A percentile compares a stretch with the other conserved stretches of the same genome.
These are phyloP conservation scores for Corticium candelabrum DNA, from an alignment of 37 sponge, comb jelly and placozoan genomes.

Conservation along the genomic window DNA sequence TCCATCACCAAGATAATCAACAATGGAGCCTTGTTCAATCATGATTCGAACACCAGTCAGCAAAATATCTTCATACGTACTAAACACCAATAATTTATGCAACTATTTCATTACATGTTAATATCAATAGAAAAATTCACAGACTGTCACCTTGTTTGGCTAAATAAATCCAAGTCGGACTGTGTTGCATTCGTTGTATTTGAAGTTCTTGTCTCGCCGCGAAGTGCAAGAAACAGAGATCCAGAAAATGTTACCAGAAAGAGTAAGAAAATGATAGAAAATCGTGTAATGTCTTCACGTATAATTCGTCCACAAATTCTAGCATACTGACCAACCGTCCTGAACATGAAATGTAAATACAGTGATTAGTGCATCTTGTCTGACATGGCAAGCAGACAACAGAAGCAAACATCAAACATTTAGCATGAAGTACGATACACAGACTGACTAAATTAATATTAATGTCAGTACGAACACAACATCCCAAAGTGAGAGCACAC, in stretches of 20 bases:
- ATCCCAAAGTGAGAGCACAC: too few relatives aligned
- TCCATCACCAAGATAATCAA: neutral
- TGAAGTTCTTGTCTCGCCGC: too few relatives aligned
- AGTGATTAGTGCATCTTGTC: neutral
- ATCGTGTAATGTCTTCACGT: constrained; percentile 33
- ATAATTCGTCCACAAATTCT: constrained; percentile 29
- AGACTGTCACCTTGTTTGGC: neutral
- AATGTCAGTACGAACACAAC: too few relatives aligned
- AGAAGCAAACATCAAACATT: too few relatives aligned
- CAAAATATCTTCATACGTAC: constrained; percentile 22
- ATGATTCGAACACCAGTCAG: constrained; percentile 32
- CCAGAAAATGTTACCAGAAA: constrained; percentile 51
- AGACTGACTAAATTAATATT: too few relatives aligned
- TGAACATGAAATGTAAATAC: neutral
- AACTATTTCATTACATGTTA: neutral
- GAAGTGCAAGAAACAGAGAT: constrained; percentile 41
- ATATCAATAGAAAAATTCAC: neutral
- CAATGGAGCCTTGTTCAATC: constrained; percentile 25
- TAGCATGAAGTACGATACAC: too few relatives aligned
- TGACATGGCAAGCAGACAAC: too few relatives aligned
- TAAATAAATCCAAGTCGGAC: neutral
- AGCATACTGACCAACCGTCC: constrained; percentile 49
- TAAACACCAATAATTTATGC: constrained; percentile 8
- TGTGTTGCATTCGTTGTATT: neutral
- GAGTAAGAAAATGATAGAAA: constrained; percentile 31